These are phyloP conservation scores for Drosophila greeni DNA, from an alignment of 2,888 invertebrate genomes.

Conservation along the genomic window DNA sequence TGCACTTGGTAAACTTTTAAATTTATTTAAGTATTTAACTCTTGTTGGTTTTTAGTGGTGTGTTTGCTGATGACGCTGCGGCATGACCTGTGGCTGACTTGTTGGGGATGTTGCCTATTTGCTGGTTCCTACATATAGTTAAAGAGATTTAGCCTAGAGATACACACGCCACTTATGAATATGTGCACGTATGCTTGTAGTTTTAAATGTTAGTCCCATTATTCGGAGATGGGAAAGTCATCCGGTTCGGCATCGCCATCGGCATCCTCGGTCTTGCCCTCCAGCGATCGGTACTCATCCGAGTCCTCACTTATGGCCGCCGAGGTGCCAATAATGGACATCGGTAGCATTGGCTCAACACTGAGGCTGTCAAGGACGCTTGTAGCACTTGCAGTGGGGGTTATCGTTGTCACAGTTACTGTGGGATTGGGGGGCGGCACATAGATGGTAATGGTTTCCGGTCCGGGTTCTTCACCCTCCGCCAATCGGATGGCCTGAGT, in stretches of 20 bases:
- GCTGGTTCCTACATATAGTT: constrained; percentile 52
- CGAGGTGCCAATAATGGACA: constrained; percentile 57
- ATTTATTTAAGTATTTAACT: constrained; percentile 62
- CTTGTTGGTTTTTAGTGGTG: constrained; percentile 20
- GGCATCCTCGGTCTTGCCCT: constrained; percentile 76
- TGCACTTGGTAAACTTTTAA: constrained; percentile 52
- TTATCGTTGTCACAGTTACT: constrained; percentile 17
- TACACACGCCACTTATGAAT: constrained; percentile 43
- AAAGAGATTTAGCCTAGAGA: constrained; percentile 54
- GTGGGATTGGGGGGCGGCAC: constrained; percentile 34
- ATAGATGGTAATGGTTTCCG: constrained; percentile 45
- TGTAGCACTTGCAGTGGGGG: constrained; percentile 21
- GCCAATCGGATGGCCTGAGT: constrained; percentile 19
- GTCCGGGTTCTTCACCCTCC: constrained; percentile 10
- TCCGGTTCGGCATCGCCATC: constrained; percentile 40
- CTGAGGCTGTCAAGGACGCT: constrained; percentile 30
- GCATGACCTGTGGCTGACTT: constrained; percentile 42
- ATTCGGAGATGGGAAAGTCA: constrained; percentile 74
- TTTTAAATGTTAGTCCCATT: constrained; percentile 49
- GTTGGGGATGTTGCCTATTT: constrained; percentile 9
- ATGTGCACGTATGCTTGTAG: constrained; percentile 17
- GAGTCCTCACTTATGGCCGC: constrained; percentile 75
- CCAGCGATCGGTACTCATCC: constrained; percentile 79
- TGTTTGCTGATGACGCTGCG: constrained; percentile 25
- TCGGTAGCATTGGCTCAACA: constrained; percentile 50